These are phyloP conservation scores for Falco punctatus DNA, from an alignment of 2,113 vertebrate species.

Conservation along the genomic window DNA sequence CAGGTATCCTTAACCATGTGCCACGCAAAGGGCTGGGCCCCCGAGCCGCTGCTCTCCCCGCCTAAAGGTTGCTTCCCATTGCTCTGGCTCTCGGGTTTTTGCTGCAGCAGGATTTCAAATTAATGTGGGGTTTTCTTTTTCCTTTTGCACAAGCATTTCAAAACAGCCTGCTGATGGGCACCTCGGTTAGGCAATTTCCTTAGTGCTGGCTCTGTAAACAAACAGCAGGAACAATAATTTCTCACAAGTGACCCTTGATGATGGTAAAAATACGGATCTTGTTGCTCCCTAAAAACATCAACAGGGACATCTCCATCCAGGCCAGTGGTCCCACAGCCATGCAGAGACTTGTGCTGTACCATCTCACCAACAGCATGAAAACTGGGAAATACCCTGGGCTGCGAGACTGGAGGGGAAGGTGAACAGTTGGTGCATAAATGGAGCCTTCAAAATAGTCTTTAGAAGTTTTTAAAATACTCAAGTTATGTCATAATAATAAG, in stretches of 20 bases:
- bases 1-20: not conserved
- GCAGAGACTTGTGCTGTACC: not conserved
- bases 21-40: not conserved
- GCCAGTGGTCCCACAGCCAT: not conserved
- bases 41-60: not conserved
- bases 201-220: not conserved
- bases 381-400: not conserved
- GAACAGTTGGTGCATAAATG: not conserved
- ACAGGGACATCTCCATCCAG: fast-evolving
- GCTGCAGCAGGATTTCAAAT: not conserved
- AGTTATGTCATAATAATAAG: not conserved
- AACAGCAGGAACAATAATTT: not conserved
- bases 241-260: not conserved
- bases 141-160: not conserved
- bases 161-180: not conserved
- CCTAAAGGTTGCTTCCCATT: not conserved
- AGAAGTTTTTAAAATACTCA: not conserved
- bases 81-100: not conserved
- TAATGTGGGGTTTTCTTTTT: no score
- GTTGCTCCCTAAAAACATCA: not conserved
- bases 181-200: slow-evolving; percentile 1
- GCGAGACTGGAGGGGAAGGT: not conserved
- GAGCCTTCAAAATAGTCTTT: not conserved
- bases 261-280: not conserved
- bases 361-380: not conserved